Conservation (phyloP, 2,888 invertebrate species). For the Agriotes lineatus region DNA sequence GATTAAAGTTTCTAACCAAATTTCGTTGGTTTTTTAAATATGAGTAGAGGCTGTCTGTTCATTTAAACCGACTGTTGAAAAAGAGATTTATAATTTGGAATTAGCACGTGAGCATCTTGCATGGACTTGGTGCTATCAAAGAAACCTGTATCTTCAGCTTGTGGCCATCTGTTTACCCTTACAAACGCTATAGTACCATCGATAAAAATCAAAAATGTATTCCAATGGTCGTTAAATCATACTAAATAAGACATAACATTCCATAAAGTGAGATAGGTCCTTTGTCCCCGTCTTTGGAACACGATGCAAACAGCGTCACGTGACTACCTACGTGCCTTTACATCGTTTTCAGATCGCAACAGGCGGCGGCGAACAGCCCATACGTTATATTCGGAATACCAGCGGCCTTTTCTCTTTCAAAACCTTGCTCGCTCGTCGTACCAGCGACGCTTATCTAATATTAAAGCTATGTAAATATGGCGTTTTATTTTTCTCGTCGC, state of each 20-base stretch:
- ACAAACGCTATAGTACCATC: not conserved
- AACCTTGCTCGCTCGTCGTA: not conserved
- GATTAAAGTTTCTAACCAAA: too few relatives aligned
- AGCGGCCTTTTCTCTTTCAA: slow-evolving; percentile 19
- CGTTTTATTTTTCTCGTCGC: slow-evolving; percentile 14
- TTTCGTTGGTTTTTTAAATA: too few relatives aligned
- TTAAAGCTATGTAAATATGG: slow-evolving; percentile 35
- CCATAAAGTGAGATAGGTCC: slow-evolving; percentile 28
- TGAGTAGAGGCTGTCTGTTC: too few relatives aligned
- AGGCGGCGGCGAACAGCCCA: slow-evolving; percentile 47
- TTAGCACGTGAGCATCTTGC: too few relatives aligned
- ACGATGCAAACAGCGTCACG: slow-evolving; percentile 33
- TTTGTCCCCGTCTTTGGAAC: slow-evolving; percentile 41
- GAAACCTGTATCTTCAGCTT: too few relatives aligned
- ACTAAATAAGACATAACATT: slow-evolving; percentile 41
- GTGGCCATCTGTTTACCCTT: too few relatives aligned
- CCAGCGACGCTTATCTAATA: slow-evolving; percentile 32
- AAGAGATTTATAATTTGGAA: too few relatives aligned
- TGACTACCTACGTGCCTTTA: slow-evolving; percentile 47
- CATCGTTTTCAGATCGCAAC: slow-evolving; percentile 53
- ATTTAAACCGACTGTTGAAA: too few relatives aligned
- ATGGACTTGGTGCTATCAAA: too few relatives aligned
- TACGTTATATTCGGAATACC: slow-evolving; percentile 44
- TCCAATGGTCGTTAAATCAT: slow-evolving; percentile 33
- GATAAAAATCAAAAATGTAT: slow-evolving; percentile 4